A percentile compares a stretch with the other conserved stretches of the same genome.
Evolutionary conservation across 2,113 vertebrate species (phyloP).

Genomic region (Panurus biarmicus): DNA sequence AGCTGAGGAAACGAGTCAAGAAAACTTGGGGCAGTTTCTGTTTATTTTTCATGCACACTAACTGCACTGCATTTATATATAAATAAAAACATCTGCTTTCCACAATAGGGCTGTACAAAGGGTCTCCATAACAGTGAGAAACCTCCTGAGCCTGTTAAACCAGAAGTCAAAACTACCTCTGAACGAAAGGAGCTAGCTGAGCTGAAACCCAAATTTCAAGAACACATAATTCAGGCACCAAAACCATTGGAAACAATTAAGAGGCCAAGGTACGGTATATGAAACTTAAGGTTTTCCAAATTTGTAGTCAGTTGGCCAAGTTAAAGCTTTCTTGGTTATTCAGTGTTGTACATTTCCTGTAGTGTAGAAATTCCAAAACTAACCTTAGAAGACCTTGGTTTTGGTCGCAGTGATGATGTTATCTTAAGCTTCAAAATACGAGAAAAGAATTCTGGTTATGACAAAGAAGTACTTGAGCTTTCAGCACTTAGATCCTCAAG

Average conservation of each 20-base stretch:
- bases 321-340: neutral
- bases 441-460: neutral
- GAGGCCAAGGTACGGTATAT: slow-evolving; percentile 82
- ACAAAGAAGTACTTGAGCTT: neutral
- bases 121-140: slow-evolving; percentile 93
- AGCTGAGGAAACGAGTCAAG: neutral
- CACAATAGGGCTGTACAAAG: slow-evolving; percentile 88
- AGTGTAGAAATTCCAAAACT: neutral
- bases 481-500: neutral
- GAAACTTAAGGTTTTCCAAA: neutral
- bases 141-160: slow-evolving; percentile 90
- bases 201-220: slow-evolving; percentile 86
- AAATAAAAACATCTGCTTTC: neutral
- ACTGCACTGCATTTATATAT: neutral
- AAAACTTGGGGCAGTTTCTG: neutral
- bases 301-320: neutral
- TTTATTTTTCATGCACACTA: neutral
- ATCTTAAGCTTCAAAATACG: neutral
- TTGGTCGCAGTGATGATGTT: neutral
- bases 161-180: slow-evolving; percentile 84
- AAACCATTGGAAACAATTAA: slow-evolving; percentile 87
- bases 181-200: slow-evolving; percentile 82
- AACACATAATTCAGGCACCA: slow-evolving; percentile 89
- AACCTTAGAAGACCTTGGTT: neutral
- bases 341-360: neutral